A percentile compares a stretch with the other conserved stretches of the same genome.
phyloP scores from a whole-genome alignment of 64 coral and sea anemone species.

The Exaiptasia diaphana region DNA sequence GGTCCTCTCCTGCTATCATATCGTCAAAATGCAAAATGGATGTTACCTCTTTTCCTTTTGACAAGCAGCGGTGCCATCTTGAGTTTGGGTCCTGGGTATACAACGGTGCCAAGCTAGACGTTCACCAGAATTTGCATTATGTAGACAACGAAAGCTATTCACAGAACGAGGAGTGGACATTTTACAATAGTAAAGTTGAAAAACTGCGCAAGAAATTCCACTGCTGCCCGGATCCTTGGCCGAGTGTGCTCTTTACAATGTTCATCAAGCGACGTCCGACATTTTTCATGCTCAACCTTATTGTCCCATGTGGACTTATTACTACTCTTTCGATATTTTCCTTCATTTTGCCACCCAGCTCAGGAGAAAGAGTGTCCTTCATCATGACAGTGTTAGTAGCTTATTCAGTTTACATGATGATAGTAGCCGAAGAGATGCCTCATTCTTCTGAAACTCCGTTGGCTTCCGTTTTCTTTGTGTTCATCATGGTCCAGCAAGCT shows the following conservation, averaged over 20 bases:
- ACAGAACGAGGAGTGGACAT: constrained; percentile 23
- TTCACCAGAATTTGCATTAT: not conserved
- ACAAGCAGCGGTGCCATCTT: constrained; percentile 31
- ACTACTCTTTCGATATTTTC: constrained; percentile 38
- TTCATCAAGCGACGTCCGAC: constrained; percentile 34
- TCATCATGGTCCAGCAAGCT: constrained; percentile 47
- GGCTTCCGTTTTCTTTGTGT: constrained; percentile 59
- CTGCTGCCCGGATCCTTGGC: constrained; percentile 48
- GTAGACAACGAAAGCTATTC: constrained; percentile 43
- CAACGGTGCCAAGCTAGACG: constrained; percentile 18
- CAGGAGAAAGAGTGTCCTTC: constrained; percentile 54
- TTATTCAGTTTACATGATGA: constrained; percentile 47
- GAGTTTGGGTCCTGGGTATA: constrained; percentile 45
- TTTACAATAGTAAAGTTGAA: not conserved
- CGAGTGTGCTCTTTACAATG: constrained; percentile 1
- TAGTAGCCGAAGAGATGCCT: constrained; percentile 58
- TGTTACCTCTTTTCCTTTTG: constrained; percentile 47
- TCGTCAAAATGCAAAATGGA: constrained; percentile 33
- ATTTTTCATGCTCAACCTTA: constrained; percentile 39
- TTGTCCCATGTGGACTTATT: constrained; percentile 37
- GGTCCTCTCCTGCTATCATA: constrained; percentile 50
- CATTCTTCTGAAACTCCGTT: constrained; percentile 45
- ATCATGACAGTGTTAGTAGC: constrained; percentile 43
- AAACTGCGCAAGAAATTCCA: not conserved
- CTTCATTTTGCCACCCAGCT: constrained; percentile 48